Base-by-base conservation (phyloP, 2,113 vertebrate species). In the Genyomyrus donnyi region DNA sequence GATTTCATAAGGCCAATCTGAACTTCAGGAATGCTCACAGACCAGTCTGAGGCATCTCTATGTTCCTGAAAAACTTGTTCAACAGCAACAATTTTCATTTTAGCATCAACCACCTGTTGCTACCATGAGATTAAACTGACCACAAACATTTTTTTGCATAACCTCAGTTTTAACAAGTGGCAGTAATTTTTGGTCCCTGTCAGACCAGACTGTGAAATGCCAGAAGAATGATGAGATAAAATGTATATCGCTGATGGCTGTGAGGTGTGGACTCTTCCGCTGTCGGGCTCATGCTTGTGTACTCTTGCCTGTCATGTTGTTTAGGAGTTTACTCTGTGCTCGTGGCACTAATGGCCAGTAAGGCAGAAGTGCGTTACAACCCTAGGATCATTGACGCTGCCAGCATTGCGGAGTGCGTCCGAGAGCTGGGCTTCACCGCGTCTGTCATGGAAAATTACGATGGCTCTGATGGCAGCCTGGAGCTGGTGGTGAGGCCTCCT, bases 261-360 rank as follows among this genome's bases (percentile, higher is more conserved):
- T 24, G 83, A 0, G 10, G 6, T 86, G 46, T 86, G 6, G 83
- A 21, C 24, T 48, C 19, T 45, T 49, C 21, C 1, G 5, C 39
- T 11, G 42, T 13, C 48, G 11, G 45, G 21, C 46, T 50, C 87
- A 58, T 45, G 15, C 17, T 48, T 66, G 24, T 92, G 0, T n/a
- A 17, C 31, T 90, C 21, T 88, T 91, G 17, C 48, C 27, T 85
- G 93, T 91, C 58, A 92, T 89, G 87, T 91, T 50, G 1, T 88
- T 74, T 85, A 99, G 98, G 98, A 83, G 97, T 99, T 91, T 95
- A 96, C 92, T 98, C 97, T 0, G 96, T 99, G 35, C 95, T 99
- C 80, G 98, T 99, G 11, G 97, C 98, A 27, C 94, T 99, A 0
- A 99, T 99, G 98, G 98, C 98, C n/a, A 97, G 98, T 56, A 99